Base-by-base conservation (phyloP, 2,888 invertebrate species). In the Habroteleia sp. region DNA sequence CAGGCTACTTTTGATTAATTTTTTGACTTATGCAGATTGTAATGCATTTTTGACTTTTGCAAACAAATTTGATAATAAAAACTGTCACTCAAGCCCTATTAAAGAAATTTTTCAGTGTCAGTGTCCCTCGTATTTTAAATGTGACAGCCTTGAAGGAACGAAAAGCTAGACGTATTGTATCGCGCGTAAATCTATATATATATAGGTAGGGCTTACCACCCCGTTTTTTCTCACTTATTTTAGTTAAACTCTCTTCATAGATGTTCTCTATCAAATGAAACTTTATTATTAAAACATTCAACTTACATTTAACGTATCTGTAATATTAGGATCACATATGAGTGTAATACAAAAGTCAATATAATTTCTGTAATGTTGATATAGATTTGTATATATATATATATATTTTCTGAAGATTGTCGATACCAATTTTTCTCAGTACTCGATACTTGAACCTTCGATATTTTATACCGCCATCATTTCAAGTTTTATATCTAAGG, bases 31-130 rank as follows among this genome's bases (percentile, higher is more conserved):
- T 13, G 44, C 20, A 8, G n/a, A n/a, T 7, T 35, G 16, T 1
- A 10, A 23, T 23, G 35, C 33, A 33, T 33, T 52, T 65, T 52
- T 50, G 65, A 65, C 52, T 50, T 44, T 3, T 10, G 42, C 3
- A 29, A 65, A 52, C 52, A 65, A 65, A 52, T 44, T 52, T 65
- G 52, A 44, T 52, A 25, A 52, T 52, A 65, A 65, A 65, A 52
- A 35, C 25, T 52, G 65, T 29, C 54, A 37, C 44, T 54, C 65
- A 25, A 37, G 65, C 37, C 13, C 44, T 65, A 54, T 54, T 65
- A 54, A 54, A 54, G 65, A 10, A 54, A 65, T 65, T 65, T 65
- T 44, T 65, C 65, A 65, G 54, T 46, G 65, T 65, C 54, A 54
- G 54, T 65, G 54, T 65, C 65, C 54, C 42, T 52, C 50, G 41